Evolutionary conservation across 2,797 vertebrate genomes (phyloP), one percentile per base, ranked within the genome.

Genomic region (Glyptemys insculpta): DNA sequence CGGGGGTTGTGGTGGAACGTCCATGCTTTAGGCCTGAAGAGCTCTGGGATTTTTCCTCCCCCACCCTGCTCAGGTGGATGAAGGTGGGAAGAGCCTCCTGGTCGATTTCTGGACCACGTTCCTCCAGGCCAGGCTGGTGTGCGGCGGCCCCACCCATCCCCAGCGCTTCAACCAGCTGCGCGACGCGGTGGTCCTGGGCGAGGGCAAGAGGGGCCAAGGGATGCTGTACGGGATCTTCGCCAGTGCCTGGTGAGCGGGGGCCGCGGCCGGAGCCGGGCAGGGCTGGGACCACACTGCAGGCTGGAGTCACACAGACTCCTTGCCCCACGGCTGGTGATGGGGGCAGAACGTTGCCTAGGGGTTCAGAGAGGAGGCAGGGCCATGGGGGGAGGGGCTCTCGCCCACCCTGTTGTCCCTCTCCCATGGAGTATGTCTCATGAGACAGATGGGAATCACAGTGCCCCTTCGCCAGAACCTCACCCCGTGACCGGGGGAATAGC

Each of bases 61-160:
- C 16, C 2, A 3, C 62, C n/a, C n/a, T 8, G 19, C n/a, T 72
- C 94, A 99, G 99, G 98, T 97, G 96, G 99, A 99, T 56, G 98
- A 99, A 79, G 99, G 99, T 0, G 98, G 98, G 44, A 98, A 96
- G 94, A 87, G 88, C 29, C 16, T 98, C 88, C 92, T 99, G 87
- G 72, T 95, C 0, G 98, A 98, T 91, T 98, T 98, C 3, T 99
- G 98, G 98, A 99, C 98, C 94, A 99, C 99, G 21, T 99, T 99
- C 96, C 95, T 99, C 97, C 99, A 99, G 97, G 98, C 98, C 0
- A 97, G 99, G 65, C 94, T 99, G 90, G 99, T 98, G 97, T 99
- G 99, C 6, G 98, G 99, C 1, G 96, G 98, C 14, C 98, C 97
- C 68, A 98, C 96, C 90, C 98, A 98, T 8, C 98, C 98, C 65